Conservation (phyloP, 2,113 vertebrate genomes). For the Myotis lucifugus region DNA sequence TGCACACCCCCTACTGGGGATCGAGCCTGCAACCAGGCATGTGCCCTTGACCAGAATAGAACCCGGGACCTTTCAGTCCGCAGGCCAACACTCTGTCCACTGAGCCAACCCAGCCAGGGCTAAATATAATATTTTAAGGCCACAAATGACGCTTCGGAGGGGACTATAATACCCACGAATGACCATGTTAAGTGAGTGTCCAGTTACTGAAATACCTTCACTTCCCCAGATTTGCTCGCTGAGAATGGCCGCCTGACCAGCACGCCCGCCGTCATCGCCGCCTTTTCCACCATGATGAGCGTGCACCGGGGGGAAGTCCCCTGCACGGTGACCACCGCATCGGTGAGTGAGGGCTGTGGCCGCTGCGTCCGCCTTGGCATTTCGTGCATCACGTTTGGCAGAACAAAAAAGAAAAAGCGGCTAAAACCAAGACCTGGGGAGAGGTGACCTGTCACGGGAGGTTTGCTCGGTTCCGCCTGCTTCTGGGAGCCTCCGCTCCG, state of each 20-base stretch:
- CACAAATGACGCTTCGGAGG: neutral
- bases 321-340: slow-evolving; percentile 92
- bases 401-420: neutral
- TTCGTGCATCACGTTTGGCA: neutral
- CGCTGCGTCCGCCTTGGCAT: neutral
- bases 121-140: neutral
- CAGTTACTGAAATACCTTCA: neutral
- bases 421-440: neutral
- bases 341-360: slow-evolving; percentile 83
- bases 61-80: too few relatives aligned
- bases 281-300: slow-evolving; percentile 95
- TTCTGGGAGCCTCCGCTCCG: neutral
- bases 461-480: neutral
- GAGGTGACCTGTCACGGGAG: too few relatives aligned
- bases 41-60: too few relatives aligned
- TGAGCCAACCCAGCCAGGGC: too few relatives aligned
- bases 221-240: slow-evolving; percentile 89
- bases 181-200: neutral
- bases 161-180: too few relatives aligned
- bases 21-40: too few relatives aligned
- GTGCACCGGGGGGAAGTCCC: slow-evolving; percentile 93
- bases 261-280: slow-evolving; percentile 88
- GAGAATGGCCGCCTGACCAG: slow-evolving; percentile 92
- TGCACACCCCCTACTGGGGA: too few relatives aligned
- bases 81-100: too few relatives aligned